phyloP scores from a whole-genome alignment of 2,113 vertebrate species.

The Periophthalmus modestus region DNA sequence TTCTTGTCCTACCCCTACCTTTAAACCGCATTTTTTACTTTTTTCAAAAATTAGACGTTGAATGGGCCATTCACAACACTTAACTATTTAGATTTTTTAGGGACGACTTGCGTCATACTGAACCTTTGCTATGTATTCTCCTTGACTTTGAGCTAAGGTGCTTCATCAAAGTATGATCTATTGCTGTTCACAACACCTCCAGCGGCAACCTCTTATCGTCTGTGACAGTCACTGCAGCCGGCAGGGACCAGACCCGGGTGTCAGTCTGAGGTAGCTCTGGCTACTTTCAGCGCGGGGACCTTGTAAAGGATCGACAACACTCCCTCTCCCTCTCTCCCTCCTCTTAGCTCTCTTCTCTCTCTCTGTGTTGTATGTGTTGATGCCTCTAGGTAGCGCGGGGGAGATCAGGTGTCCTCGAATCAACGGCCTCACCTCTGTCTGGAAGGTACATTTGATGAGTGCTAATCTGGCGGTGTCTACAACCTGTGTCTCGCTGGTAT shows the following conservation, averaged over 20 bases:
- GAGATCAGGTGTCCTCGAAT: slow-evolving; percentile 71
- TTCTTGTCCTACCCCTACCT: too few relatives aligned
- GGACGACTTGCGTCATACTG: background rate
- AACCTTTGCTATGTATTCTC: background rate
- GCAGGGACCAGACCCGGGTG: slow-evolving; percentile 48
- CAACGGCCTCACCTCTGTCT: slow-evolving; percentile 61
- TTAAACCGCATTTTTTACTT: too few relatives aligned
- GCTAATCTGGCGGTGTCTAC: slow-evolving; percentile 51
- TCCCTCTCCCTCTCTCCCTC: too few relatives aligned
- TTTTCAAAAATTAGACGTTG: background rate
- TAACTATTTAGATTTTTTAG: background rate
- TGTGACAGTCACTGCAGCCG: slow-evolving; percentile 67
- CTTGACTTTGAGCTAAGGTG: background rate
- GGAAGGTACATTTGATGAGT: slow-evolving; percentile 55
- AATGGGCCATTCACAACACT: background rate
- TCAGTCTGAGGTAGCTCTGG: slow-evolving; percentile 47
- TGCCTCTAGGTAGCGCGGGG: slow-evolving; percentile 9
- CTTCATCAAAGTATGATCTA: slow-evolving; percentile 12
- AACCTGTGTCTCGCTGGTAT: slow-evolving; percentile 65
- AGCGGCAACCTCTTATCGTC: slow-evolving; percentile 45
- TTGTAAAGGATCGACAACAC: slow-evolving; percentile 39
- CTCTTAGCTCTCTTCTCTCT: slow-evolving; percentile 10
- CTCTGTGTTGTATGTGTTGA: slow-evolving; percentile 28
- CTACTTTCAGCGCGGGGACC: slow-evolving; percentile 59
- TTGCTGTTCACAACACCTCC: slow-evolving; percentile 24